Base-by-base conservation (phyloP, 2,797 vertebrate species). In the Acridotheres tristis region DNA sequence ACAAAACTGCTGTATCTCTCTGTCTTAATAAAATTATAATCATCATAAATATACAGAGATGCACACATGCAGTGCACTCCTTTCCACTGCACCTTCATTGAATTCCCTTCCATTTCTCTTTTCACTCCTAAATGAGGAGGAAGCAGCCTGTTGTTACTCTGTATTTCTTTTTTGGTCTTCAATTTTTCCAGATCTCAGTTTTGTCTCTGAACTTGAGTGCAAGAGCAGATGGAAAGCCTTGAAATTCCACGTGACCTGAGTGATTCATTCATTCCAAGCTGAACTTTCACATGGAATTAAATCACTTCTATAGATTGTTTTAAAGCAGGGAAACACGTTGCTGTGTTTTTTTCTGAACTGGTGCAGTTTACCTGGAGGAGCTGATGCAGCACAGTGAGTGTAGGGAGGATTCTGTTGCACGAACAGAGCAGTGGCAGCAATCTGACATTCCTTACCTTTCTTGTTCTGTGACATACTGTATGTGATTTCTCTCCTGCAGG, bases 401-500 rank as follows among this genome's bases (percentile, higher is more conserved):
- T 36, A 19, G 68, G 5, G 69, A 65, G 75, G 54, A 36, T 89
- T 88, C 48, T 84, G 17, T 40, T 55, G 58, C 54, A 8, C 48
- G 30, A 61, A 20, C 9, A 80, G 84, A 82, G 20, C n/a, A 4
- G 21, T 10, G 29, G 27, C 83, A 57, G 57, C 23, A 29, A 32
- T 43, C 53, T 69, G 81, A 62, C 63, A 61, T 25, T 3, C 45
- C 29, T 91, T 74, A 47, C 85, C 59, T 96, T 80, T 55, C 71
- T n/a, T 29, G 16, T 53, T 89, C 77, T 91, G 48, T 38, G 55
- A 91, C 61, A 55, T 53, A 7, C 58, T 62, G 30, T 10, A 8
- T 45, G 74, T 53, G 93, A 79, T 92, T 90, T 25, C 47, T 65
- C 62, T 96, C 91, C 91, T 94, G 93, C 91, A 93, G 89, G 65